phyloP scores from a whole-genome alignment of 2,113 vertebrate genomes.

The Electrona antarctica region DNA sequence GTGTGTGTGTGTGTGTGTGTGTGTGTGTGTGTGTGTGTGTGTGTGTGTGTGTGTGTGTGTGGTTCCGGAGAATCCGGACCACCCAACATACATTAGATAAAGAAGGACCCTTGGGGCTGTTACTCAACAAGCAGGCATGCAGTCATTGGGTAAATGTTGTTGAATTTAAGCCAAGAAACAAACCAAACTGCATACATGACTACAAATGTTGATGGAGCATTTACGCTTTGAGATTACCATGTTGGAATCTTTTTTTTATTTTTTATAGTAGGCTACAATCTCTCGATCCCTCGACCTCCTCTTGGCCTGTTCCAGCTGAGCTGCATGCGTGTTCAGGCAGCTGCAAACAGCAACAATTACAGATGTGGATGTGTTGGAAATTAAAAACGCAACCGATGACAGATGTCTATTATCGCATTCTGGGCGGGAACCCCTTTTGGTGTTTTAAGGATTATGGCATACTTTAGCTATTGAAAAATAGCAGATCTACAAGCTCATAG shows the following conservation, averaged over 20 bases:
- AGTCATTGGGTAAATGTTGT: conserved; percentile 41
- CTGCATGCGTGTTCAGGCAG: conserved; percentile 59
- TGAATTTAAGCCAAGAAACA: conserved; percentile 8
- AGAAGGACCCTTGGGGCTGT: conserved; percentile 17
- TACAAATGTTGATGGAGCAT: conserved; percentile 35
- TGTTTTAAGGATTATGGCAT: too few species aligned
- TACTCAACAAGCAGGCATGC: conserved; percentile 24
- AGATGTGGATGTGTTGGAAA: conserved; percentile 52
- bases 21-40: background rate
- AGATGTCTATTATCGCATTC: conserved; percentile 33
- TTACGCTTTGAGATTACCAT: conserved; percentile 7
- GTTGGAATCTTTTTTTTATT: background rate
- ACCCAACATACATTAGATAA: conserved; percentile 40
- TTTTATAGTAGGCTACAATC: conserved; percentile 24
- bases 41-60: background rate
- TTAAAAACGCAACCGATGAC: conserved; percentile 40
- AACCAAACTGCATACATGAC: conserved; percentile 18
- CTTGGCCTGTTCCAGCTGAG: background rate
- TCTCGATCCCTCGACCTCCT: background rate
- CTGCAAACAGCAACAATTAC: conserved; percentile 53
- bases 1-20: background rate
- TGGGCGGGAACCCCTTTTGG: too few species aligned
- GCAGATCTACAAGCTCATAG: too few species aligned
- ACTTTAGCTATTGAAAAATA: too few species aligned
- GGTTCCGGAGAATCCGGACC: conserved; percentile 50